Evolutionary conservation across 2,797 vertebrate genomes (phyloP), one percentile per base, ranked within the genome.

Genomic region (Tokudaia muenninki): DNA sequence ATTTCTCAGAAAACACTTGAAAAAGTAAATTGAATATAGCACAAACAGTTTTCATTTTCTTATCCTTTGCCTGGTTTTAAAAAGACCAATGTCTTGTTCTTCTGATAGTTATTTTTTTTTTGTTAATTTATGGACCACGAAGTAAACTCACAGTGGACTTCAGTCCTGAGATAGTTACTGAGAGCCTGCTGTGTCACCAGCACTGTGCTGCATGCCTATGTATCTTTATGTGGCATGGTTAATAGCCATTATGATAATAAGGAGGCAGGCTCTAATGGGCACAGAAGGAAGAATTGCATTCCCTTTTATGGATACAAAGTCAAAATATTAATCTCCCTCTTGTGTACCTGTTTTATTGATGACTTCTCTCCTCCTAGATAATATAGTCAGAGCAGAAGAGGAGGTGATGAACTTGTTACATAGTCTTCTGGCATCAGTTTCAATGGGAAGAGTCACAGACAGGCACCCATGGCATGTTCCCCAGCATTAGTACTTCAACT

Each of bases 41-140:
- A 63, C 41, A 74, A 90, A 86, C 41, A 3, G 34, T 57, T 14
- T 55, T 74, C 9, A 41, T 24, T 57, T 72, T 74, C 52, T 9
- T 72, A 19, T 57, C n/a, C 1, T 87, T 82, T 57, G 1, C 61
- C 61, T 96, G 44, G 9, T 83, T 96, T 95, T 90, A 70, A 5
- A 93, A 92, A 88, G 19, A 92, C 59, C 31, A 67, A 41, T 87
- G 41, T 90, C 79, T 95, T 97, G 8, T 87, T 19, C 34, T 87
- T 47, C 21, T 72, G 41, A 37, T 3, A 92, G 26, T 24, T 95
- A 93, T 59, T 82, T 93, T 57, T 41, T 41, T 41, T 84, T n/a
- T 82, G 5, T 86, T 67, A 74, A 90, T 80, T 92, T 94, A 55
- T 90, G 47, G 13, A 3, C 14, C 7, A 90, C 13, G 21, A 29